phyloP scores from a whole-genome alignment of 2,888 invertebrate species.

The Habroteleia sp. region DNA sequence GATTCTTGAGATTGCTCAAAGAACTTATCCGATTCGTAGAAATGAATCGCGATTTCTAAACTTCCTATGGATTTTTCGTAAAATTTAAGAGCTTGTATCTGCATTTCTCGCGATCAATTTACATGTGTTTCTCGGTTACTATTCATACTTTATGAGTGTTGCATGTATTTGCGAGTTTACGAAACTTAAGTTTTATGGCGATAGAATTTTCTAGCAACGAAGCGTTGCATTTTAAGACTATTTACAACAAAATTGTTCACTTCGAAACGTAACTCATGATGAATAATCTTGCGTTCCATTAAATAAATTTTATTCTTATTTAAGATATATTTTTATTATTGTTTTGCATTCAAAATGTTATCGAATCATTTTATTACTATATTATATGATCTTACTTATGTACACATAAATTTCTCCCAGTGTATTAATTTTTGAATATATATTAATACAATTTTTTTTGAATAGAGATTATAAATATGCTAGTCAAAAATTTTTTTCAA shows the following conservation, averaged over 20 bases:
- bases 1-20: conserved; percentile 45
- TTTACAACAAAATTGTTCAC: conserved; percentile 31
- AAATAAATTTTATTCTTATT: conserved; percentile 26
- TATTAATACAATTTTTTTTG: too few relatives aligned
- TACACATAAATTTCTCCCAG: too few relatives aligned
- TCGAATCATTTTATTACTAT: too few relatives aligned
- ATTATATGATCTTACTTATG: too few relatives aligned
- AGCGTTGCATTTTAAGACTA: conserved; percentile 18
- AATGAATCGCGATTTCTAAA: conserved; percentile 57
- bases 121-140: conserved; percentile 56
- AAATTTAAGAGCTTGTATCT: conserved; percentile 53
- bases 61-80: conserved; percentile 53
- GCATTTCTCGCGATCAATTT: conserved; percentile 57
- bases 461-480: too few relatives aligned
- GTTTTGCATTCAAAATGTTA: too few relatives aligned
- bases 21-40: conserved; percentile 45
- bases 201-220: conserved; percentile 36
- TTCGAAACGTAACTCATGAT: conserved; percentile 21
- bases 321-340: conserved; percentile 1
- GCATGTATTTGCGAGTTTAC: conserved; percentile 54
- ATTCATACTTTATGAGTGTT: conserved; percentile 52
- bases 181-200: conserved; percentile 54
- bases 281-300: conserved; percentile 30
- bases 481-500: too few relatives aligned
- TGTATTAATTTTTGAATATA: too few relatives aligned